Percentiles rank a stretch among this genome's conserved stretches.
These are phyloP conservation scores for Haliclona indistincta DNA, from an alignment of 37 sponge, comb jelly and placozoan genomes.

Conservation along the genomic window DNA sequence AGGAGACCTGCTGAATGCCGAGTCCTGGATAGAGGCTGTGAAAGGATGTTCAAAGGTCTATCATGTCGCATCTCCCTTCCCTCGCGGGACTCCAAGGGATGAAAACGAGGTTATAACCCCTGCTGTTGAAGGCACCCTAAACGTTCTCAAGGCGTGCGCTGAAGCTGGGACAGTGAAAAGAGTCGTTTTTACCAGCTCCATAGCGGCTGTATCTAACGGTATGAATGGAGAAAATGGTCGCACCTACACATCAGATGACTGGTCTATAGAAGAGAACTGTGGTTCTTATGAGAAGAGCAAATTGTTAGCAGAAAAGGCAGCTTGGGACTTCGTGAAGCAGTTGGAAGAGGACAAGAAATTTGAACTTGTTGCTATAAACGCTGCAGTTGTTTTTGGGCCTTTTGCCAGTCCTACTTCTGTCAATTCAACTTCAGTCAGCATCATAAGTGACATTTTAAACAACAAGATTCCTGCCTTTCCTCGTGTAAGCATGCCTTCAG, in stretches of 20 bases:
- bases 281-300: conserved; percentile 83
- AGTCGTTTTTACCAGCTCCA: conserved; percentile 88
- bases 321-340: conserved; percentile 78
- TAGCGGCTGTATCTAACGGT: conserved; percentile 78
- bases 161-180: conserved; percentile 68
- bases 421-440: conserved; percentile 17
- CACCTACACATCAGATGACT: conserved; percentile 79
- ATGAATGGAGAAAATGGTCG: conserved; percentile 30
- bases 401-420: conserved; percentile 51
- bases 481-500: conserved; percentile 33
- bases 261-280: conserved; percentile 50
- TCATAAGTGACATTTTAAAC: conserved; percentile 29
- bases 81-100: conserved; percentile 12
- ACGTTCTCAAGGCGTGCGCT: conserved; percentile 84
- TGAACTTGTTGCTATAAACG: conserved; percentile 83
- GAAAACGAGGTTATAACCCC: conserved; percentile 50
- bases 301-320: conserved; percentile 76
- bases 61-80: conserved; percentile 92
- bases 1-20: conserved; percentile 71
- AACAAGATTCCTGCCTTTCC: conserved; percentile 63
- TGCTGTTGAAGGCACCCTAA: conserved; percentile 81
- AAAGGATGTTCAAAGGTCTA: conserved; percentile 76
- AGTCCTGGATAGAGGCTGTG: conserved; percentile 80
- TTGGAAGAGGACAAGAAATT: conserved; percentile 62
- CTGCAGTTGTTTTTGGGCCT: conserved; percentile 78